Percentiles rank a stretch among this genome's conserved stretches.
Conservation (phyloP, 1,140 invertebrate genomes). For the Eurytemora carolleeae region DNA sequence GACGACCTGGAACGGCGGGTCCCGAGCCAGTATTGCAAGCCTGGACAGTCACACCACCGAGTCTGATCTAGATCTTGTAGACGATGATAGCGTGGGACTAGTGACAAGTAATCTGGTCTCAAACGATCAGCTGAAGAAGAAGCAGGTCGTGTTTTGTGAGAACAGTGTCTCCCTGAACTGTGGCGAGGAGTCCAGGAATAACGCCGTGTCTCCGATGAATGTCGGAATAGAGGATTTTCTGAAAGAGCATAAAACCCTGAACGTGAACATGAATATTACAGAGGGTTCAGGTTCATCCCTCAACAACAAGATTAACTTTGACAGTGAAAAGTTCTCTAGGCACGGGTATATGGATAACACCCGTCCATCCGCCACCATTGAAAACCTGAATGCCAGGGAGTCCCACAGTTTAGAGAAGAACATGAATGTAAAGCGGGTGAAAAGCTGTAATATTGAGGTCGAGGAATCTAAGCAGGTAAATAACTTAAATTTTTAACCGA, state of each 20-base stretch:
- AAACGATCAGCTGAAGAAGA: neutral
- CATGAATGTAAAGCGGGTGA: neutral
- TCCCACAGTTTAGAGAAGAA: neutral
- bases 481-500: no score
- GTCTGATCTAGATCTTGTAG: neutral
- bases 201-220: neutral
- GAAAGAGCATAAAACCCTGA: conserved; percentile 41
- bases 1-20: neutral
- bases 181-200: neutral
- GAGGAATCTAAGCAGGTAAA: neutral
- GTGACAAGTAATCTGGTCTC: neutral
- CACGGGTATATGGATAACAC: conserved; percentile 21
- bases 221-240: conserved; percentile 33
- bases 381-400: conserved; percentile 8
- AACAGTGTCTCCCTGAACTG: neutral
- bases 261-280: conserved; percentile 35
- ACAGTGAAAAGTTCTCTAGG: conserved; percentile 39
- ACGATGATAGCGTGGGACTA: neutral
- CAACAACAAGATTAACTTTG: conserved; percentile 35
- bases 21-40: neutral
- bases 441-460: neutral
- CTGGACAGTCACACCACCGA: neutral
- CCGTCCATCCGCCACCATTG: conserved; percentile 3
- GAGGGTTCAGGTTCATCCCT: conserved; percentile 21
- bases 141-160: neutral